Evolutionary conservation across 2,113 vertebrate species (phyloP).

Genomic region (Hiodon tergisus): DNA sequence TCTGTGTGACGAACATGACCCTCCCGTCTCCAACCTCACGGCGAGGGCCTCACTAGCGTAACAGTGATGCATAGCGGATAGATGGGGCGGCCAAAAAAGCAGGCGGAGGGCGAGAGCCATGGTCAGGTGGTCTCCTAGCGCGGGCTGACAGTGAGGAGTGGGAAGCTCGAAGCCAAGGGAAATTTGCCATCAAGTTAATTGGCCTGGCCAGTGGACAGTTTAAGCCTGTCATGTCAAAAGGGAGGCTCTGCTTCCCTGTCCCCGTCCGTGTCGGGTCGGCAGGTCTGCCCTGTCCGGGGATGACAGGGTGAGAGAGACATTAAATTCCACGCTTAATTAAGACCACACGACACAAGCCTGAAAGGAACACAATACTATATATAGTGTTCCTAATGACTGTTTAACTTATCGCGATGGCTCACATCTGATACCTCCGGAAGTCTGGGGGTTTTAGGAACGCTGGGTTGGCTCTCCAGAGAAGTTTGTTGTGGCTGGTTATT

Average conservation of each 20-base stretch:
- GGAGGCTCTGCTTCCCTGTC: neutral
- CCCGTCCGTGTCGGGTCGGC: neutral
- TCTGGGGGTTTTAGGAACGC: neutral
- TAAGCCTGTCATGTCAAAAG: neutral
- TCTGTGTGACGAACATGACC: too few species aligned
- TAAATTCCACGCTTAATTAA: neutral
- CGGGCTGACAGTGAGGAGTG: neutral
- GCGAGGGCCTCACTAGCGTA: too few species aligned
- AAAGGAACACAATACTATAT: neutral
- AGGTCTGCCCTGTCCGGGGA: neutral
- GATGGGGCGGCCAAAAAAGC: neutral
- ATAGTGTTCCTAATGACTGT: neutral
- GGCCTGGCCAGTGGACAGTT: neutral
- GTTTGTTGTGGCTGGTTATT: too few species aligned
- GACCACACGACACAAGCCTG: neutral
- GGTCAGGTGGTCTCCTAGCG: neutral
- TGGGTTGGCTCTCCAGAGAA: neutral
- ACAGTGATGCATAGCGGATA: too few species aligned
- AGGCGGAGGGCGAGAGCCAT: neutral
- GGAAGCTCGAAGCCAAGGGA: neutral
- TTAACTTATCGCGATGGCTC: neutral
- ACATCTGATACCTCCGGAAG: neutral
- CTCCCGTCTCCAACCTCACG: too few species aligned
- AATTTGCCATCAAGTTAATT: slow-evolving; percentile 12
- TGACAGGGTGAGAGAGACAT: neutral